Base-by-base conservation (phyloP, 1,140 invertebrate species). In the Agrilus planipennis region DNA sequence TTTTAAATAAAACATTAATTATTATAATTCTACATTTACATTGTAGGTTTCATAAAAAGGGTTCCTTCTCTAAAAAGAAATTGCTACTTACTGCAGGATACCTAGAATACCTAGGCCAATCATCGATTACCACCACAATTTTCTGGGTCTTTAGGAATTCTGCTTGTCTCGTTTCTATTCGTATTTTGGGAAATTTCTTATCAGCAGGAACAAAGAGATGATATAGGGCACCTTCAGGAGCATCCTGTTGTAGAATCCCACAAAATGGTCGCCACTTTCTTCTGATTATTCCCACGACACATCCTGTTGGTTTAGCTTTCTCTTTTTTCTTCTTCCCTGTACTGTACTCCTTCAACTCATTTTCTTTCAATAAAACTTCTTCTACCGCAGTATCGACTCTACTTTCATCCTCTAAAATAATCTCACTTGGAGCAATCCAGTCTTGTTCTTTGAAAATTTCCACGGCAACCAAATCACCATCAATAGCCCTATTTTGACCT, bases 251-350 rank as follows among this genome's bases (percentile, higher is more conserved):
- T 34, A 99, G 64, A 51, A 97, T 92, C 19, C 95, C 95, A 71
- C 94, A 98, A 63, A 92, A 94, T 50, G 91, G 89, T 20, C 91
- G 68, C 92, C 93, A 98, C 60, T 97, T 98, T 46, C 95, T 72
- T 44, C 84, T 78, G 31, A 99, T 88, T 46, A 99, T 94, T 12
- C 90, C 93, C 32, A 99, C 91, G 44, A 99, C 77, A 57, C 73
- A 73, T 1, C 86, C 94, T 4, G 87, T 95, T 14, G 86, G 89
- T 55, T 70, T 76, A 38, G 64, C 68, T 47, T 77, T 61, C 32
- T 51, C 47, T 45, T 52, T 58, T 44, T 58, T 63, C 34, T 49
- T 46, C 41, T 57, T 63, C 44, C 7, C 23, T 17, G 11, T 25
- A n/a, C 60, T 19, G 50, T 42, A 25, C 46, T 52, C 45, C 57